Base-by-base conservation (phyloP, 2,797 vertebrate species). In the Eulemur mongoz region DNA sequence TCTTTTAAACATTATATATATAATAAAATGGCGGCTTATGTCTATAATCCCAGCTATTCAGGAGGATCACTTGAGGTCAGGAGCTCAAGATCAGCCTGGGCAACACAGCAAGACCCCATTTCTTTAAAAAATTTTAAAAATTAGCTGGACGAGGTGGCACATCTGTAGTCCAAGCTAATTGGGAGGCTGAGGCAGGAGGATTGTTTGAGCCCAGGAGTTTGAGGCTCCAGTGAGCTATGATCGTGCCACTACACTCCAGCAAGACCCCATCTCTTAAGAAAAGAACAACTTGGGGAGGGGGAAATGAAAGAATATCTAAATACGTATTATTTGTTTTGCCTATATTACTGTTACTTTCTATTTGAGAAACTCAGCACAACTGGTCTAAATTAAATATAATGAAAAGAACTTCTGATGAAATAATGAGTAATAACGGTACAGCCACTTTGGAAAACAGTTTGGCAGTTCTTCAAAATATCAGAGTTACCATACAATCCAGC, bases 371-470 rank as follows among this genome's bases (percentile, higher is more conserved):
- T 93, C 43, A 93, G 83, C 59, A 92, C 83, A 86, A 54, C 17
- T 88, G 15, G 20, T 76, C n/a, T 78, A 95, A 91, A 86, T 91
- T 85, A 93, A 93, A 83, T 17, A 76, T n/a, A 92, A 79, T 59
- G 7, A 79, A 84, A 90, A 89, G 52, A 89, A 81, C 22, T 80
- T 83, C 75, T 78, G 54, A 84, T 3, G 9, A 91, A 78, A 52
- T 48, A 78, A 78, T 40, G 17, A 75, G 23, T 86, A 91, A 92
- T 52, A 92, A 84, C n/a, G 7, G 32, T 40, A 86, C 0, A 38
- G 25, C 11, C 59, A 50, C 52, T 81, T 65, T 18, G 25, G 12
- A 65, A 89, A 91, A 54, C 1, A 86, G 61, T 57, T 80, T 89
- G 75, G 52, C 11, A 52, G n/a, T 75, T 87, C 38, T 50, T 91